Evolutionary conservation across 2,113 vertebrate genomes (phyloP), one percentile per base, ranked within the genome.

Genomic region (Psilopogon haemacephalus): DNA sequence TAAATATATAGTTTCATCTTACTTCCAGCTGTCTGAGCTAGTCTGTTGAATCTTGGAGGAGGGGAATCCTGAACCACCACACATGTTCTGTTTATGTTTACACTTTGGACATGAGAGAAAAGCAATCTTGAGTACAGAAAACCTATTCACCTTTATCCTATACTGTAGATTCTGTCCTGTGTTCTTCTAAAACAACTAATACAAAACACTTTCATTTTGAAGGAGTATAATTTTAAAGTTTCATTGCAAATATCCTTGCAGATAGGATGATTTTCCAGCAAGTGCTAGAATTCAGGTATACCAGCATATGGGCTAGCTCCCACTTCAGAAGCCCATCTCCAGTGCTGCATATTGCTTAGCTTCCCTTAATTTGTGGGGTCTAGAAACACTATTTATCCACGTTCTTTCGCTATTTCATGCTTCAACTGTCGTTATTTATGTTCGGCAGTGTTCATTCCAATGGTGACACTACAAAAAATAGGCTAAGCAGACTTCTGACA

Each of bases 361-460:
- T 68, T 72, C 48, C 15, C 27, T 78, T 62, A n/a, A 89, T 83
- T 89, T 88, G 26, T 94, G 9, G 63, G 68, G 30, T 54, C 28
- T 67, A 42, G 48, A 90, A 96, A 81, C 28, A 89, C 79, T 42
- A 79, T 44, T 87, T 84, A 84, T 15, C 7, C n/a, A 84, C 92
- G 69, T 90, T 95, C 30, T 92, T 94, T 90, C 64, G 8, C 7
- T 76, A 10, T 63, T 94, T 95, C 28, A 75, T 6, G 11, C 59
- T 95, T 86, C 59, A 46, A 10, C 89, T 94, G 40, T 81, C 86
- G 84, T 35, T 94, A 88, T 88, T 42, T 78, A 74, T 86, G 95
- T 93, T 88, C 52, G 90, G 8, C 28, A 75, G 21, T 62, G 82
- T 60, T 96, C 92, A 91, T 95, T 95, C 68, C 54, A 93, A 85